These are phyloP conservation scores for Solenopsis invicta DNA, from an alignment of 1,140 invertebrate species.

Conservation along the genomic window DNA sequence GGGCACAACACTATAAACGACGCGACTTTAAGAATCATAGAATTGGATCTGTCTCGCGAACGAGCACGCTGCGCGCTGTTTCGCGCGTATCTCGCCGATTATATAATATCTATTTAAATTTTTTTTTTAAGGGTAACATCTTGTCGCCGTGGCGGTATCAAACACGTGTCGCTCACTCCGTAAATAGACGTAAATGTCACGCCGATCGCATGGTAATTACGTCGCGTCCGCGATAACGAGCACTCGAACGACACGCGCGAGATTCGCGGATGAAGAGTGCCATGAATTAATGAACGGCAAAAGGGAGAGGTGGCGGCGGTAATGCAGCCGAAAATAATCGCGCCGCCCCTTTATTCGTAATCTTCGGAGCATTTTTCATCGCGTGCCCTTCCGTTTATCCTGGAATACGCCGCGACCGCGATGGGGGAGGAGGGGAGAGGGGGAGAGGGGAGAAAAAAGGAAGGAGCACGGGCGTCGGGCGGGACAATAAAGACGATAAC, in stretches of 20 bases:
- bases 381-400: slow-evolving; percentile 34
- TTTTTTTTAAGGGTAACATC: not conserved
- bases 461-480: slow-evolving; percentile 44
- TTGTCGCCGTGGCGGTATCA: slow-evolving; percentile 1
- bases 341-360: slow-evolving; percentile 14
- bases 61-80: not conserved
- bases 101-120: slow-evolving; percentile 13
- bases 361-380: slow-evolving; percentile 58
- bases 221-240: not conserved
- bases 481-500: slow-evolving; percentile 84
- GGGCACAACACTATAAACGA: slow-evolving; percentile 20
- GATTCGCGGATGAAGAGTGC: not conserved
- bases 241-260: not conserved
- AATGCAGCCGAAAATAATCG: slow-evolving; percentile 36
- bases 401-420: slow-evolving; percentile 1
- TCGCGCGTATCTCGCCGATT: not conserved
- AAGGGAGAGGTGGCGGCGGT: not conserved
- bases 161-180: not conserved
- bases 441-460: slow-evolving; percentile 37
- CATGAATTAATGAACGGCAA: slow-evolving; percentile 27
- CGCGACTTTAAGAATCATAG: slow-evolving; percentile 13
- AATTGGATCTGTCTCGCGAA: not conserved
- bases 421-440: not conserved
- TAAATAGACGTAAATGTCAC: slow-evolving; percentile 51
- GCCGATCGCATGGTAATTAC: slow-evolving; percentile 55